These are phyloP conservation scores for Microcebus lehilahytsara DNA, from an alignment of 2,113 vertebrate genomes.

Conservation along the genomic window DNA sequence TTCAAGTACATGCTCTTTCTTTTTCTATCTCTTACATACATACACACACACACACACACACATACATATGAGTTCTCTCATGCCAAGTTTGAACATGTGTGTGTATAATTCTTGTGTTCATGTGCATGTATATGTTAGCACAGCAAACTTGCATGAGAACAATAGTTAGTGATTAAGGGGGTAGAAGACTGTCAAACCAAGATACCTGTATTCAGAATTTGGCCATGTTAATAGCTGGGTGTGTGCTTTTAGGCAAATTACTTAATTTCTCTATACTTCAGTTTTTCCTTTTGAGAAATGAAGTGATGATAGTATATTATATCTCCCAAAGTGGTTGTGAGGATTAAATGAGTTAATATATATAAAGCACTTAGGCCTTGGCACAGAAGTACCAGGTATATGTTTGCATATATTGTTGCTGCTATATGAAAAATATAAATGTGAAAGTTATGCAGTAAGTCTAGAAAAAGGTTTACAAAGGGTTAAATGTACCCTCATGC, in stretches of 20 bases:
- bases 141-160: not conserved
- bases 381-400: not conserved
- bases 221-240: not conserved
- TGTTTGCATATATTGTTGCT: not conserved
- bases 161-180: not conserved
- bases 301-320: not conserved
- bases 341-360: not conserved
- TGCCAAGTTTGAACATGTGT: not conserved
- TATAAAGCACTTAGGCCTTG: not conserved
- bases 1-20: not conserved
- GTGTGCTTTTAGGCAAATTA: not conserved
- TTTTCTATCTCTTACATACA: not conserved
- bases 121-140: not conserved
- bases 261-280: not conserved
- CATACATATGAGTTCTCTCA: not conserved
- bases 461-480: not conserved
- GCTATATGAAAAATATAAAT: not conserved
- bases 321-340: not conserved
- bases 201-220: not conserved
- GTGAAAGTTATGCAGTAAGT: not conserved
- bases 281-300: conserved; percentile 5
- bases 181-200: not conserved
- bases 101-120: not conserved
- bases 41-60: not conserved
- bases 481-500: not conserved